phyloP scores from a whole-genome alignment of 1,140 invertebrate genomes.

The Drosophila ohnishii region DNA sequence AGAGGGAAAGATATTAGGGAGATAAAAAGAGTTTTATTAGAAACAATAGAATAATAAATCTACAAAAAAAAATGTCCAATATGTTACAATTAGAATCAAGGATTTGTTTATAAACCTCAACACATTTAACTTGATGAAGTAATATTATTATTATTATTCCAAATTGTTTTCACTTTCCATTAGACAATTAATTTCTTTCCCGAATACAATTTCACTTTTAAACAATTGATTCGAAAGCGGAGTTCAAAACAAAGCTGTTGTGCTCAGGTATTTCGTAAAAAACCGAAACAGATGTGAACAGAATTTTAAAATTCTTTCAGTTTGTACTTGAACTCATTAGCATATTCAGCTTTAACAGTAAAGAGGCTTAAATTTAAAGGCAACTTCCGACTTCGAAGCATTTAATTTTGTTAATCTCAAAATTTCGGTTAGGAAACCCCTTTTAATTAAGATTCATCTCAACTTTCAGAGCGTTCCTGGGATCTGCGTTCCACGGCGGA shows the following conservation, averaged over 20 bases:
- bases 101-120: not conserved
- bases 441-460: not conserved
- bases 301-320: conserved; percentile 10
- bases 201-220: conserved; percentile 25
- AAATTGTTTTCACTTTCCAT: conserved; percentile 9
- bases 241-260: conserved; percentile 19
- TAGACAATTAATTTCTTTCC: conserved; percentile 2
- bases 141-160: too few relatives aligned
- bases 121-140: too few relatives aligned
- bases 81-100: too few relatives aligned
- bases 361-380: not conserved
- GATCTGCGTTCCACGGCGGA: conserved; percentile 41
- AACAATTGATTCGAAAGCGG: conserved; percentile 29
- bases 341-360: not conserved
- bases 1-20: not conserved
- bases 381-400: not conserved
- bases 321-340: conserved; percentile 20
- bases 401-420: not conserved
- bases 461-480: conserved; percentile 47
- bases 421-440: not conserved
- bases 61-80: too few relatives aligned
- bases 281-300: conserved; percentile 20
- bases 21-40: not conserved
- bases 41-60: too few relatives aligned
- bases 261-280: conserved; percentile 7